phyloP scores from a whole-genome alignment of 2,797 vertebrate species.

The Benthosema pterotum region DNA sequence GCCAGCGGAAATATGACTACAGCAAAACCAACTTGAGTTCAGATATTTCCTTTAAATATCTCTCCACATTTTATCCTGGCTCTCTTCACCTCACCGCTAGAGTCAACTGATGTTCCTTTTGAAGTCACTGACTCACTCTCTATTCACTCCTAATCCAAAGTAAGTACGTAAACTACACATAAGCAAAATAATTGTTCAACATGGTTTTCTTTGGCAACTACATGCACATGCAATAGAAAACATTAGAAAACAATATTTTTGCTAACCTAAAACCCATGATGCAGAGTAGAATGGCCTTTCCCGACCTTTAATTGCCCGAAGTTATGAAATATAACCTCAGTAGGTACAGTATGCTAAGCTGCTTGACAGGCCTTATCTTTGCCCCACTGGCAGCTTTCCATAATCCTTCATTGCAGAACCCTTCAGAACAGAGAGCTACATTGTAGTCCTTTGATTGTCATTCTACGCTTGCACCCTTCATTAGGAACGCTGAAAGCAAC shows the following conservation, averaged over 20 bases:
- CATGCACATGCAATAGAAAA: no score
- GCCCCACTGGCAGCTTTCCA: conserved; percentile 28
- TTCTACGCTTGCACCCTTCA: conserved; percentile 28
- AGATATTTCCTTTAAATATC: conserved; percentile 5
- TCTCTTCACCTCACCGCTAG: not conserved
- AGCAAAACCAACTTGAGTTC: conserved; percentile 24
- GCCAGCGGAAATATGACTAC: conserved; percentile 25
- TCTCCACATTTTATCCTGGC: not conserved
- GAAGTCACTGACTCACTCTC: no score
- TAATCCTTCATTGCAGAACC: conserved; percentile 36
- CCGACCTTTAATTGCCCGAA: not conserved
- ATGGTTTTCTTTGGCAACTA: conserved; percentile 14
- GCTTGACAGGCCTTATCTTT: conserved; percentile 38
- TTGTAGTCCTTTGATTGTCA: conserved; percentile 49
- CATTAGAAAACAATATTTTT: not conserved
- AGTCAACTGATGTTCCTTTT: no score
- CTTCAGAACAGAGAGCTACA: conserved; percentile 51
- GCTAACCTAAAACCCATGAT: not conserved
- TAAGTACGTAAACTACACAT: no score
- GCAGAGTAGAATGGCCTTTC: no score
- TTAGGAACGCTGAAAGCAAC: conserved; percentile 16
- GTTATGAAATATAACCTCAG: conserved; percentile 14
- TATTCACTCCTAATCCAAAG: no score
- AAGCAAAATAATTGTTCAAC: no score
- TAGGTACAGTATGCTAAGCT: conserved; percentile 15